Percentiles rank a stretch among this genome's conserved stretches.
Conservation (phyloP, 2,888 invertebrate species). For the Tenodera sinensis region DNA sequence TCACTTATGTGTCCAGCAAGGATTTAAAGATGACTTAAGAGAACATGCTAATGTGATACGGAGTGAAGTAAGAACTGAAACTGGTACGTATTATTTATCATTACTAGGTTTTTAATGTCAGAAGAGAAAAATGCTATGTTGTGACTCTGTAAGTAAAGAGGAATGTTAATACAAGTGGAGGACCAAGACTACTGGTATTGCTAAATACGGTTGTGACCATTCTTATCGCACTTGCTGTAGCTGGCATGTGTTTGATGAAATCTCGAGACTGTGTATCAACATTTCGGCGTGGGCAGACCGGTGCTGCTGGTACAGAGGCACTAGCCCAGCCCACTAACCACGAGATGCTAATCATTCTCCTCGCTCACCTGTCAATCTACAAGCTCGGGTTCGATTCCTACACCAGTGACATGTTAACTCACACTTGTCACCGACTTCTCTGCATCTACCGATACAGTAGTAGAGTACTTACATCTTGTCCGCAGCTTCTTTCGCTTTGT, state of each 20-base stretch:
- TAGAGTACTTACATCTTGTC: too few species aligned
- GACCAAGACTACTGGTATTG: too few species aligned
- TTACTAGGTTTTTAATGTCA: too few species aligned
- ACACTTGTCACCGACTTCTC: not conserved
- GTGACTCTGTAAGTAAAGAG: too few species aligned
- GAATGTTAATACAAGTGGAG: too few species aligned
- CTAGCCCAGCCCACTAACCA: not conserved
- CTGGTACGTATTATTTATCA: too few species aligned
- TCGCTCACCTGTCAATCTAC: not conserved
- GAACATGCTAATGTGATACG: too few species aligned
- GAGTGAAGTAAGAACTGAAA: too few species aligned
- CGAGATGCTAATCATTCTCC: not conserved
- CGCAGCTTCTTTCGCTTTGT: too few species aligned
- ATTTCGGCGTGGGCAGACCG: not conserved
- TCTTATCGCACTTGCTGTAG: not conserved
- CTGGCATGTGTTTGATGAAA: not conserved
- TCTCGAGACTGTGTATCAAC: not conserved
- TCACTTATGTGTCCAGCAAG: too few species aligned
- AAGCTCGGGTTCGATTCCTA: not conserved
- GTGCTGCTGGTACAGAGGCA: not conserved
- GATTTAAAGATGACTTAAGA: too few species aligned
- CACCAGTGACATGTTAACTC: not conserved
- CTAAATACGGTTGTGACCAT: not conserved
- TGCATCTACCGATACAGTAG: not conserved
- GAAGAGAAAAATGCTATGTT: too few species aligned